Base-by-base conservation (phyloP, 2,797 vertebrate species). In the Botia kubotai region DNA sequence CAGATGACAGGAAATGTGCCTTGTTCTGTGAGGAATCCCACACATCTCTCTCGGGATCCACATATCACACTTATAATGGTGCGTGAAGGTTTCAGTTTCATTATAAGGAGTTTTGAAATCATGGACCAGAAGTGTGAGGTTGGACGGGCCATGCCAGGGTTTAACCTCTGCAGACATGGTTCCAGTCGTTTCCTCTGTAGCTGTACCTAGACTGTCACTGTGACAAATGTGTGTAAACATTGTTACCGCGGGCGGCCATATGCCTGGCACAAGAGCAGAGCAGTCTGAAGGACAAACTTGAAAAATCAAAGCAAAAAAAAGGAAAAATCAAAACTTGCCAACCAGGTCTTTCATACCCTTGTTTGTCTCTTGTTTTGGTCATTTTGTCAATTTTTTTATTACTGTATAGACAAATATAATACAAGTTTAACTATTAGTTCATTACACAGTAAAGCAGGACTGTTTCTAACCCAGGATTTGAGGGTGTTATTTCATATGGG, bases 171-270 rank as follows among this genome's bases (percentile, higher is more conserved):
- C 46, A 72, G 68, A 79, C 57, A 72, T 36, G 12, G 19, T 72
- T 69, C 69, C 58, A 72, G 69, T 43, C 48, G 43, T 63, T 79
- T 79, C 19, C 58, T 66, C 69, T 73, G 71, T 68, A 66, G 79
- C 62, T 74, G 70, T 80, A 74, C 77, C 77, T 86, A 87, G 83
- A 83, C 88, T 93, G 92, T 92, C 92, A 92, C 80, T 87, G 88
- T 92, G 91, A 93, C 86, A 91, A 92, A 94, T 91, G 85, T 87
- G 85, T 81, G 85, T 87, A 88, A 91, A 91, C 87, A 89, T 75
- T 17, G 43, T 84, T 77, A 86, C 87, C 88, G 86, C 88, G 85
- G 86, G 82, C 88, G 86, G 87, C 92, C 93, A 91, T 93, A 91
- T 91, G 92, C 88, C 83, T 80, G 52, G 86, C 82, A 77, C 75